Evolutionary conservation across 2,797 vertebrate species (phyloP), one percentile per base, ranked within the genome.

Genomic region (Labeo calbasu): DNA sequence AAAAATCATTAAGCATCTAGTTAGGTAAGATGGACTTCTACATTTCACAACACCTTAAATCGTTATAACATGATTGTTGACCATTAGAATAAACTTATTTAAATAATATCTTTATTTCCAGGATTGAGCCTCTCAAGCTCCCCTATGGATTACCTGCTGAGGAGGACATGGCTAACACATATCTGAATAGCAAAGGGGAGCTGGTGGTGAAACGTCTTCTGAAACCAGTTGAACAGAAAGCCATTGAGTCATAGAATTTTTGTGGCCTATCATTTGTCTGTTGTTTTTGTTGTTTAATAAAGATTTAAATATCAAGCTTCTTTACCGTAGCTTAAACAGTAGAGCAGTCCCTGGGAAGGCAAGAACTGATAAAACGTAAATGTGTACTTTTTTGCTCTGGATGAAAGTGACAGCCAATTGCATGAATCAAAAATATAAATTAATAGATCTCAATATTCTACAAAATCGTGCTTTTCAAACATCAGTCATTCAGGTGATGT

Each of bases 1-100:
- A 86, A 99, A 98, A 91, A 87, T 95, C 61, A 87, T 99, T 83
- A 99, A 99, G 89, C 98, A 99, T 88, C 95, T 99, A 78, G 92
- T 99, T 80, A 96, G 95, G 98, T 98, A 93, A 92, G 96, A 93
- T n/a, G 4, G 25, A 72, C 25, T 80, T 66, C 17, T 5, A 13
- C 5, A 32, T 61, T 46, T 51, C 14, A n/a, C 5, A 43, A n/a
- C 11, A 43, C 11, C 3, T 14, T 25, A 50, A 43, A 12, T 53
- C n/a, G 17, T n/a, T 28, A 23, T 2, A 23, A 43, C 11, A 4
- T 73, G 13, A 68, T 53, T 25, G n/a, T 23, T 43, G 8, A 17
- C 21, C 2, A 40, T 36, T 71, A 14, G n/a, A 50, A 66, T n/a
- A 12, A 32, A 9, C 0, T 40, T 6, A 66, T 46, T 53, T 12